Conservation (phyloP, 2,888 invertebrate species). For the Ganaspis brasiliensis region DNA sequence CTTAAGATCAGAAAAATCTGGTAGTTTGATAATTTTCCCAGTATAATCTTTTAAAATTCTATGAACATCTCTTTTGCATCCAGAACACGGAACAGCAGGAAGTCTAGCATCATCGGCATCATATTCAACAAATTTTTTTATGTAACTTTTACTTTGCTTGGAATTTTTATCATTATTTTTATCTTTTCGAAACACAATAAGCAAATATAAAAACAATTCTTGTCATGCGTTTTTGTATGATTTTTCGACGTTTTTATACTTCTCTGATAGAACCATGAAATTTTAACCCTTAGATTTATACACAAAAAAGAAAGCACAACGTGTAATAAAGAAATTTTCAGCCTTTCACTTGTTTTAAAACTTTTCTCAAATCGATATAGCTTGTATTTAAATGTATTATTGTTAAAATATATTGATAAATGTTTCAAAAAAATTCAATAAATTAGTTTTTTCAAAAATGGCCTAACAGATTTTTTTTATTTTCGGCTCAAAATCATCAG, state of each 20-base stretch:
- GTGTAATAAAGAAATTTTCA: no score
- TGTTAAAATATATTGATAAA: no score
- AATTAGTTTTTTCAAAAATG: no score
- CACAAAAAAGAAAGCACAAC: no score
- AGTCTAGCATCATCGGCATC: not conserved
- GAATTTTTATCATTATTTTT: not conserved
- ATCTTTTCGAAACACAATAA: slow-evolving; percentile 4
- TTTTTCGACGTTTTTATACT: not conserved
- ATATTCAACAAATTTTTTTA: not conserved
- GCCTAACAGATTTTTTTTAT: no score
- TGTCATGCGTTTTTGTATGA: not conserved
- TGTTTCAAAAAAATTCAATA: no score
- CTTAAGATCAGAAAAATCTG: slow-evolving; percentile 6
- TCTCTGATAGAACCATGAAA: no score
- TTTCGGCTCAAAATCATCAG: no score
- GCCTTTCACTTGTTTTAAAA: no score
- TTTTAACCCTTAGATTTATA: no score
- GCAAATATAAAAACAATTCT: not conserved
- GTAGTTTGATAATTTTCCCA: not conserved
- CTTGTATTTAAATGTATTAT: no score
- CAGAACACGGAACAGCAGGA: not conserved
- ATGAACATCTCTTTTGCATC: not conserved
- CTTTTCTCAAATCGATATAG: no score
- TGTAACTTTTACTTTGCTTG: not conserved
- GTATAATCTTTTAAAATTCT: not conserved